Evolutionary conservation across 2,888 invertebrate species (phyloP).

Genomic region (Brassicogethes aeneus): DNA sequence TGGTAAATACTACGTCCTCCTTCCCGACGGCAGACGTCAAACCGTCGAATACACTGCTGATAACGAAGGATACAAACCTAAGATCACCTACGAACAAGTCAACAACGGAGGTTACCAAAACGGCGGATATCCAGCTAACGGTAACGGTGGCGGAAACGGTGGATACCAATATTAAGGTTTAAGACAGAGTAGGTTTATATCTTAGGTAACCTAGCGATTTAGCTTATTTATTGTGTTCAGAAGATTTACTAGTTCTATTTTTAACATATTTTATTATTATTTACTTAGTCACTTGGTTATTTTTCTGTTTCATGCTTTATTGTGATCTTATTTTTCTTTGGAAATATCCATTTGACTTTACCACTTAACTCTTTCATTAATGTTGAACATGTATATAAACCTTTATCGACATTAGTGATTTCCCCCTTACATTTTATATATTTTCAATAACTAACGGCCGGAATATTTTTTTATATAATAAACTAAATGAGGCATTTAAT

Average conservation of each 20-base stretch:
- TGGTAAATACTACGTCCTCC: constrained; percentile 58
- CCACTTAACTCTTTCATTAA: no score
- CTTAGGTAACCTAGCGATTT: constrained; percentile 11
- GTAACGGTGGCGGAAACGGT: constrained; percentile 31
- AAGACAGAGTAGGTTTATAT: constrained; percentile 1
- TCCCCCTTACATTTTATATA: no score
- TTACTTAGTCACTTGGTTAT: no score
- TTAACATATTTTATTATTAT: constrained; percentile 6
- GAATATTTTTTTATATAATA: no score
- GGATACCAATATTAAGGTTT: constrained; percentile 35
- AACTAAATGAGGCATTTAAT: no score
- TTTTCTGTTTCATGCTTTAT: no score
- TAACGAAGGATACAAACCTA: constrained; percentile 55
- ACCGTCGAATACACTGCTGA: constrained; percentile 59
- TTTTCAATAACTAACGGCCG: no score
- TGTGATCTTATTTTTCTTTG: no score
- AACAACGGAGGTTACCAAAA: constrained; percentile 17
- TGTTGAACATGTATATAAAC: no score
- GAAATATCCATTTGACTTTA: no score
- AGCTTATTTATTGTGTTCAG: not conserved
- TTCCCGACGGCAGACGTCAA: constrained; percentile 59
- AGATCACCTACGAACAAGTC: constrained; percentile 50
- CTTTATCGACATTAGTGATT: no score
- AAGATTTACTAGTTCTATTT: constrained; percentile 4
- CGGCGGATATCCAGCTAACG: constrained; percentile 26